A percentile compares a stretch with the other conserved stretches of the same genome.
Conservation (phyloP, 2,888 invertebrate species). For the Microplitis deprimator region DNA sequence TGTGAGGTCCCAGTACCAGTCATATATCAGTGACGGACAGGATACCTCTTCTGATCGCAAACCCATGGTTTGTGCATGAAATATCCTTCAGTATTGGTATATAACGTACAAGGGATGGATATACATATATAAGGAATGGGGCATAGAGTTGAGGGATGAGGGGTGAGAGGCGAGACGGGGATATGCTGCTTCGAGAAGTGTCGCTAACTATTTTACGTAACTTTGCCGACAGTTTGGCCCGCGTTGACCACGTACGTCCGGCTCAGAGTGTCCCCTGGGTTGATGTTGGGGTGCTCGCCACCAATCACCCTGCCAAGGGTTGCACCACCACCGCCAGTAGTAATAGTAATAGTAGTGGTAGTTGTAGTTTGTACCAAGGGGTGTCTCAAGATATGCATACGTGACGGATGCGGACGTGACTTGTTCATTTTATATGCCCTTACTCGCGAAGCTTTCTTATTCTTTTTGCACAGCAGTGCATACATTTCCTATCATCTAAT, state of each 20-base stretch:
- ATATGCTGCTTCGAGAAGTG: conserved; percentile 61
- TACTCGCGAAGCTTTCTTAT: conserved; percentile 7
- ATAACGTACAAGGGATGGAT: background rate
- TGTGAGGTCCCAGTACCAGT: conserved; percentile 58
- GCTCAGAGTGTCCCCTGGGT: conserved; percentile 64
- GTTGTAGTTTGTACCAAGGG: conserved; percentile 48
- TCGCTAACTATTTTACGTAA: conserved; percentile 72
- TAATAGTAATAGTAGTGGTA: background rate
- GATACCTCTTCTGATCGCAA: conserved; percentile 48
- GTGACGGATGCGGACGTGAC: conserved; percentile 68
- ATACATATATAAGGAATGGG: conserved; percentile 15
- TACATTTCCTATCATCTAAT: conserved; percentile 12
- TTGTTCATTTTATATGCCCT: conserved; percentile 47
- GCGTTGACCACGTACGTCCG: conserved; percentile 72
- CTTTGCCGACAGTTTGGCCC: conserved; percentile 71
- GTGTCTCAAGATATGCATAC: conserved; percentile 72
- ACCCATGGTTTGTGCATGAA: conserved; percentile 35
- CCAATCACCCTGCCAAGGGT: conserved; percentile 43
- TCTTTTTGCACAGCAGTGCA: background rate
- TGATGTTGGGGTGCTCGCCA: conserved; percentile 30
- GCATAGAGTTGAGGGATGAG: conserved; percentile 16
- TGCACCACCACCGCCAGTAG: conserved; percentile 13
- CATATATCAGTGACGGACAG: conserved; percentile 67
- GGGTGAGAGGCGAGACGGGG: conserved; percentile 45
- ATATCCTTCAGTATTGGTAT: conserved; percentile 23